Conservation (phyloP, 2,888 invertebrate species). For the Anarsia innoxiella region DNA sequence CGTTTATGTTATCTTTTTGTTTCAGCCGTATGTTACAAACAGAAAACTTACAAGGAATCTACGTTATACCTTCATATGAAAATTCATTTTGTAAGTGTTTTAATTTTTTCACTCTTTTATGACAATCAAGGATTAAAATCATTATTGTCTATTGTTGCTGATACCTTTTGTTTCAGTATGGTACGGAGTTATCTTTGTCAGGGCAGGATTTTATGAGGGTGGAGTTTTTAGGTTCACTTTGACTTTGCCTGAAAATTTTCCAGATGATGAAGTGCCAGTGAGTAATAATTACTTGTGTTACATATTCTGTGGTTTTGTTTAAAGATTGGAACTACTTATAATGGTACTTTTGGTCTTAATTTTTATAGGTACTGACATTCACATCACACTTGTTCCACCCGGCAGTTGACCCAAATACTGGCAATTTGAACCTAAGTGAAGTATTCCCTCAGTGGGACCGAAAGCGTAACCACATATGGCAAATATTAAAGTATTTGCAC, state of each 20-base stretch:
- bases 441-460: slow-evolving; percentile 92
- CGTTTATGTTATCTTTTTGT: slow-evolving; percentile 28
- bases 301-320: no score
- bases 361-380: slow-evolving; percentile 84
- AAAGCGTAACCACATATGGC: slow-evolving; percentile 90
- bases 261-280: slow-evolving; percentile 89
- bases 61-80: slow-evolving; percentile 93
- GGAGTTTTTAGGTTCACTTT: slow-evolving; percentile 94
- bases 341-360: neutral
- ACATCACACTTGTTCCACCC: slow-evolving; percentile 92
- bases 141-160: no score
- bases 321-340: neutral
- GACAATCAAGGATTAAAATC: no score
- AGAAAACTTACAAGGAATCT: slow-evolving; percentile 90
- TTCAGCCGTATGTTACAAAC: slow-evolving; percentile 88
- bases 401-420: slow-evolving; percentile 84
- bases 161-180: slow-evolving; percentile 78
- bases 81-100: slow-evolving; percentile 83
- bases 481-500: slow-evolving; percentile 88
- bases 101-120: no score
- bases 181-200: slow-evolving; percentile 93
- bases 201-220: slow-evolving; percentile 91
- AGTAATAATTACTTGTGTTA: slow-evolving; percentile 57
- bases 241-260: slow-evolving; percentile 90
- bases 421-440: slow-evolving; percentile 83